Evolutionary conservation across 2,888 invertebrate genomes (phyloP).

Genomic region (Dasysyrphus tricinctus): DNA sequence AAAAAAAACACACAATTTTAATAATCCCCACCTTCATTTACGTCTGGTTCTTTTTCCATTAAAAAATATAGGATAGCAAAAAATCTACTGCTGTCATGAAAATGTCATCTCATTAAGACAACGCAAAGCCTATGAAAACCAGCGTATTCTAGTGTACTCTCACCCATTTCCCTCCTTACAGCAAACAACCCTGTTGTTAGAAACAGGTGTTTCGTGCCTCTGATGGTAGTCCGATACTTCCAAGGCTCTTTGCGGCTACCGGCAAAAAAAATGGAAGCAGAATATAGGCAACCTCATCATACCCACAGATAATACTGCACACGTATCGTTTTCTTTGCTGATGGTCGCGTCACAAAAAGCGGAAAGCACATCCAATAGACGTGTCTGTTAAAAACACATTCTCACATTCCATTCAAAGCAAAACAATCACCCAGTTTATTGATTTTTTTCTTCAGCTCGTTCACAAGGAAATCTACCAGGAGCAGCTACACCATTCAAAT

Average conservation of each 20-base stretch:
- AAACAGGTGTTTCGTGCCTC: not conserved
- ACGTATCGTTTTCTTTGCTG: constrained; percentile 9
- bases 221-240: constrained; percentile 5
- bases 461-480: constrained; percentile 13
- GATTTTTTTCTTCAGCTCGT: constrained; percentile 30
- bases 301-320: not conserved
- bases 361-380: constrained; percentile 53
- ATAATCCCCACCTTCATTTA: constrained; percentile 44
- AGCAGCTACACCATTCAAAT: not conserved
- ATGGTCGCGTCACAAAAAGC: constrained; percentile 36
- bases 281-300: not conserved
- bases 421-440: constrained; percentile 26
- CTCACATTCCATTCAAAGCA: not conserved
- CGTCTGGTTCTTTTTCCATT: constrained; percentile 45
- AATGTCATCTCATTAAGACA: constrained; percentile 59
- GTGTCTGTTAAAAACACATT: constrained; percentile 35
- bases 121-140: constrained; percentile 32
- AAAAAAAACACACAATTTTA: constrained; percentile 39
- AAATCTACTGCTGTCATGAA: constrained; percentile 36
- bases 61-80: constrained; percentile 6
- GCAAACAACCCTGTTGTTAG: not conserved
- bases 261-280: constrained; percentile 16
- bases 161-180: not conserved
- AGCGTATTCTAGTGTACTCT: not conserved
- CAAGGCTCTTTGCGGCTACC: constrained; percentile 51